Conservation (phyloP, 1,140 invertebrate species). For the Hylyphantes graminicola region DNA sequence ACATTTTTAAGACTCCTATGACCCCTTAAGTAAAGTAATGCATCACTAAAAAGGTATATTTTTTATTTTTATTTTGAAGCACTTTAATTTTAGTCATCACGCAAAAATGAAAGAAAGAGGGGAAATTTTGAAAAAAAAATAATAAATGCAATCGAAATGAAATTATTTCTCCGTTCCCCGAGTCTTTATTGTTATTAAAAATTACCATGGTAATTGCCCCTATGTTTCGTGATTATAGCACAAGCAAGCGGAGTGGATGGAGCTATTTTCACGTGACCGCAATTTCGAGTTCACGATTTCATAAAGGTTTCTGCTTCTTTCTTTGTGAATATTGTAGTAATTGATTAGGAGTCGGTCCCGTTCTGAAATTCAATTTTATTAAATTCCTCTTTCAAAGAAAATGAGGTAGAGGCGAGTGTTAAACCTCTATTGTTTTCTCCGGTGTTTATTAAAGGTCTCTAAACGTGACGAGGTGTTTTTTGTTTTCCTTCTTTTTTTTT, state of each 20-base stretch:
- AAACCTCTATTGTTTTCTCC: too few relatives aligned
- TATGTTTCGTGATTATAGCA: background rate
- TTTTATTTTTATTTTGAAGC: too few relatives aligned
- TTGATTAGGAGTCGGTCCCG: background rate
- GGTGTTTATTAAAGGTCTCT: too few relatives aligned
- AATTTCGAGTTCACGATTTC: background rate
- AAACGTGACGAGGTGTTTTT: too few relatives aligned
- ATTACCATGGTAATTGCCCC: background rate
- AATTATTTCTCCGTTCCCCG: conserved; percentile 1
- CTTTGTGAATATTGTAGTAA: background rate
- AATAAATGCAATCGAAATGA: background rate
- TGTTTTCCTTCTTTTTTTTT: too few relatives aligned
- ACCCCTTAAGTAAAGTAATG: too few relatives aligned
- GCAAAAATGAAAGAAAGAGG: background rate
- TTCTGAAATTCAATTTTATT: too few relatives aligned
- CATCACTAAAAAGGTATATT: too few relatives aligned
- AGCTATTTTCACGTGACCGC: background rate
- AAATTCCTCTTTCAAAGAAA: too few relatives aligned
- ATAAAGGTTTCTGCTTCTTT: background rate
- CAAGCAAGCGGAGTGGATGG: too few relatives aligned
- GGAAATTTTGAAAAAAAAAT: background rate
- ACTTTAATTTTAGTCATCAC: background rate
- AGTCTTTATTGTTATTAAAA: conserved; percentile 8
- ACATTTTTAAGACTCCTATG: too few relatives aligned
- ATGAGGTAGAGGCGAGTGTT: too few relatives aligned